These are phyloP conservation scores for Onthophagus taurus DNA, from an alignment of 1,140 invertebrate genomes.

Conservation along the genomic window DNA sequence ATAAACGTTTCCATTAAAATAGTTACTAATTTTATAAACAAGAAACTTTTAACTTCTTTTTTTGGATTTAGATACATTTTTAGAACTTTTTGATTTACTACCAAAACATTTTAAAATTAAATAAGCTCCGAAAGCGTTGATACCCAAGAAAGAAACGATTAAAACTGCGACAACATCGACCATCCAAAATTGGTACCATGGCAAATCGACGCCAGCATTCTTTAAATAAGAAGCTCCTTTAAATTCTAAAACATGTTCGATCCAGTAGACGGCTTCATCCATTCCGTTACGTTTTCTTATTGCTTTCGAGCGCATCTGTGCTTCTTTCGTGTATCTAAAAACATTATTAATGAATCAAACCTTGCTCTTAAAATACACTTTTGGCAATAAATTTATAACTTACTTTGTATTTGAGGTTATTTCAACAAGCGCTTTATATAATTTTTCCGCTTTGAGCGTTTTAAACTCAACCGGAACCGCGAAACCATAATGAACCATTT, in stretches of 20 bases:
- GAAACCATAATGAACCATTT: constrained; percentile 33
- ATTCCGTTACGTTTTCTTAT: too few relatives aligned
- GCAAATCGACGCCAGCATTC: constrained; percentile 47
- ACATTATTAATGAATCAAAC: too few relatives aligned
- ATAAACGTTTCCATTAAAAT: too few relatives aligned
- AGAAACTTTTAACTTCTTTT: too few relatives aligned
- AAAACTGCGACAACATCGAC: constrained; percentile 27
- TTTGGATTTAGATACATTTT: too few relatives aligned
- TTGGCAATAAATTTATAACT: too few relatives aligned
- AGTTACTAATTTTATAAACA: too few relatives aligned
- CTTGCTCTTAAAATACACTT: too few relatives aligned
- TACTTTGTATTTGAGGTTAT: constrained; percentile 29
- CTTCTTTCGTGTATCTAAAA: constrained; percentile 24
- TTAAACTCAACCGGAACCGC: constrained; percentile 27
- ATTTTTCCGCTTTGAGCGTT: constrained; percentile 27
- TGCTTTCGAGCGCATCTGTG: constrained; percentile 39
- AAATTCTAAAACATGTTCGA: constrained; percentile 56
- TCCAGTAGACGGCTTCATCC: constrained; percentile 56
- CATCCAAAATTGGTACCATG: constrained; percentile 40
- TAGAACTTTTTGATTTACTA: too few relatives aligned
- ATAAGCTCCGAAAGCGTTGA: too few relatives aligned
- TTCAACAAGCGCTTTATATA: constrained; percentile 23
- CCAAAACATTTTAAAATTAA: too few relatives aligned
- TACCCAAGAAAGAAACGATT: too few relatives aligned
- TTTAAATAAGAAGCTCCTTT: constrained; percentile 54